Percentiles rank a stretch among this genome's conserved stretches.
phyloP scores from a whole-genome alignment of 2,888 invertebrate species.

The Hoplodrina ambigua region DNA sequence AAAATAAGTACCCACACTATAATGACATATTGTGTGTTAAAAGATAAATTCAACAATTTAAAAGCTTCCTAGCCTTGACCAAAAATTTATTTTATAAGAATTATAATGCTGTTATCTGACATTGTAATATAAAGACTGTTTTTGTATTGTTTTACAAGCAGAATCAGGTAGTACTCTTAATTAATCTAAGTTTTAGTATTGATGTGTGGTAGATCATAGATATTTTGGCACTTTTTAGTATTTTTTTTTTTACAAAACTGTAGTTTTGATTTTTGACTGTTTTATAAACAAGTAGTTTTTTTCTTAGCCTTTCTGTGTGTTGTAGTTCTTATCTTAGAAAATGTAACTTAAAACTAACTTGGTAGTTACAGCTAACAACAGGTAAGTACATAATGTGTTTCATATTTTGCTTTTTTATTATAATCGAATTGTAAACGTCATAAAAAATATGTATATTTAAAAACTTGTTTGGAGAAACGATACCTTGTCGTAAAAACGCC shows the following conservation, averaged over 20 bases:
- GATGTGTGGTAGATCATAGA: constrained; percentile 48
- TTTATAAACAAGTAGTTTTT: not conserved
- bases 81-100: constrained; percentile 25
- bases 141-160: constrained; percentile 49
- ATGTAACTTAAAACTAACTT: constrained; percentile 1
- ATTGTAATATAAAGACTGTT: constrained; percentile 33
- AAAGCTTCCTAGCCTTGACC: constrained; percentile 41
- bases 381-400: constrained; percentile 31
- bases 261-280: not conserved
- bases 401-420: constrained; percentile 18
- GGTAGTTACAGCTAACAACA: constrained; percentile 18
- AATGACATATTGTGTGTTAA: constrained; percentile 27
- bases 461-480: constrained; percentile 8
- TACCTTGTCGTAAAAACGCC: constrained; percentile 4
- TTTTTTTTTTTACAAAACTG: not conserved
- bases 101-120: constrained; percentile 14
- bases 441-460: constrained; percentile 17
- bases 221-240: constrained; percentile 12
- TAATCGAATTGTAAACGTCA: constrained; percentile 24
- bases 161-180: constrained; percentile 54
- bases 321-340: not conserved
- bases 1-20: constrained; percentile 32
- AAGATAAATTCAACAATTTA: not conserved
- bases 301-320: not conserved
- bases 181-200: constrained; percentile 29